phyloP scores from a whole-genome alignment of 2,113 vertebrate genomes.

The Murina feae region DNA sequence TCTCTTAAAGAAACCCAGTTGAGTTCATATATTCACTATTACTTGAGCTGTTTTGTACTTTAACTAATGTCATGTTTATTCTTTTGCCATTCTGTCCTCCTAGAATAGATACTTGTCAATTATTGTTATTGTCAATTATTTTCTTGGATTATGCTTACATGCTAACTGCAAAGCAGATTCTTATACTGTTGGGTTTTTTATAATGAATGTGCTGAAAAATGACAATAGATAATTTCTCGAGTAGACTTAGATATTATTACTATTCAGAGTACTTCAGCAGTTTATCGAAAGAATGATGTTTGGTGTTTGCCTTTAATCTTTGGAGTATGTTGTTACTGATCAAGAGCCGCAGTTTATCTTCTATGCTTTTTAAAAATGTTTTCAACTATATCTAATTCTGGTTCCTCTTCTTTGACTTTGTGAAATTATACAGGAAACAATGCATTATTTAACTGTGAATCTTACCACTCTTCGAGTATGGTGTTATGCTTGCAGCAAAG shows the following conservation, averaged over 20 bases:
- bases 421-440: constrained; percentile 86
- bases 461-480: constrained; percentile 97
- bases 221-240: not conserved
- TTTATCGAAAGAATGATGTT: not conserved
- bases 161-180: not conserved
- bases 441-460: constrained; percentile 96
- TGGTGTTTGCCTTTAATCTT: constrained; percentile 14
- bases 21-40: not conserved
- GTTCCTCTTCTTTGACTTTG: not conserved
- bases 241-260: not conserved
- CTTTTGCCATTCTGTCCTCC: not conserved
- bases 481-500: constrained; percentile 98
- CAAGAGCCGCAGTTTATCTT: not conserved
- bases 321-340: not conserved
- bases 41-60: not conserved
- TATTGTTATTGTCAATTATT: not conserved
- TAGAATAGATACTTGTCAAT: constrained; percentile 20
- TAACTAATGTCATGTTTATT: not conserved
- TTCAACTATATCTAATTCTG: constrained; percentile 12
- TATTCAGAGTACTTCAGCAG: not conserved
- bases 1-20: not conserved
- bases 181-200: not conserved
- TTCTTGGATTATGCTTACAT: not conserved
- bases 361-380: constrained; percentile 1
- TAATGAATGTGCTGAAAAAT: not conserved